phyloP scores from a whole-genome alignment of 2,888 invertebrate species.

The Dusona sp. region DNA sequence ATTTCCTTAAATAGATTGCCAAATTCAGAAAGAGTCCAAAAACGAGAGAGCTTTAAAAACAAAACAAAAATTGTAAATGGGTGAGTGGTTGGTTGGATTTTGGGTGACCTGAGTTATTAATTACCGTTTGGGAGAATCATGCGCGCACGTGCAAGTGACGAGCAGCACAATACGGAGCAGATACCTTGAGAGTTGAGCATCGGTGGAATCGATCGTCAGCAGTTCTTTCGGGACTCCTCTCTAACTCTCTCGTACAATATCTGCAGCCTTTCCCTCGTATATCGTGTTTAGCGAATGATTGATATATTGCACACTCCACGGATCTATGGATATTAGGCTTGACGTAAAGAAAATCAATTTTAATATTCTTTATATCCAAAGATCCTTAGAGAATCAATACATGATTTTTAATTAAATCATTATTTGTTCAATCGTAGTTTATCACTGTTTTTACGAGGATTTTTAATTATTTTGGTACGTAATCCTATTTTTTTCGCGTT shows the following conservation, averaged over 20 bases:
- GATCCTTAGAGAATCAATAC: background rate
- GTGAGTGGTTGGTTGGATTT: background rate
- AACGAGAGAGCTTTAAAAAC: background rate
- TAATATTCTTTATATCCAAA: background rate
- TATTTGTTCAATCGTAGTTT: background rate
- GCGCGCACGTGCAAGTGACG: slow-evolving; percentile 69
- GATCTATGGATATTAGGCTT: background rate
- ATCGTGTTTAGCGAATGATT: slow-evolving; percentile 13
- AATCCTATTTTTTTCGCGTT: too few species aligned
- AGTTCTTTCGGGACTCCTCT: slow-evolving; percentile 44
- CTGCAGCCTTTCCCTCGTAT: slow-evolving; percentile 21
- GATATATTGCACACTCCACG: background rate
- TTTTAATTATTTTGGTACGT: background rate
- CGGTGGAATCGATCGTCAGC: slow-evolving; percentile 67
- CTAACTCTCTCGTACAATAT: slow-evolving; percentile 38
- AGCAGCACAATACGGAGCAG: slow-evolving; percentile 56
- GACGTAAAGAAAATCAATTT: background rate
- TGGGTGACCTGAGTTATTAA: slow-evolving; percentile 66
- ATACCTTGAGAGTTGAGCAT: slow-evolving; percentile 30
- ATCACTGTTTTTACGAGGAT: background rate
- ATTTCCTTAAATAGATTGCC: background rate
- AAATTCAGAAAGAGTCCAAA: background rate
- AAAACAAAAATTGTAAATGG: background rate
- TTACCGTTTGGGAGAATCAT: slow-evolving; percentile 66
- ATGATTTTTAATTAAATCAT: background rate